Evolutionary conservation across 2,113 vertebrate genomes (phyloP), one percentile per base, ranked within the genome.

Genomic region (Xiphophorus couchianus): DNA sequence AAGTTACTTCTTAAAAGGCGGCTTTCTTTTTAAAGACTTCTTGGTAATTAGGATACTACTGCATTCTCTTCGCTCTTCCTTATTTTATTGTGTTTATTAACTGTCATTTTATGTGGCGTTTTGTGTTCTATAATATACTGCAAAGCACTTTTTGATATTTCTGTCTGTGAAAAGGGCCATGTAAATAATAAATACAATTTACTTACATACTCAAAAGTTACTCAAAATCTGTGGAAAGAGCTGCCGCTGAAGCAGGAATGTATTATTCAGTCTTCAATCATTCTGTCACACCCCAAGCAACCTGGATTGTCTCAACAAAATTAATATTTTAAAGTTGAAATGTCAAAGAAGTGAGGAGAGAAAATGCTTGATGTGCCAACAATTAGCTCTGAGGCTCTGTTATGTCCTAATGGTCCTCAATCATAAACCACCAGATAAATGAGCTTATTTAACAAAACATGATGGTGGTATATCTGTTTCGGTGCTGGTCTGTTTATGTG

Each of bases 311-410:
- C 91, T 63, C 80, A 73, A 86, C 84, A 88, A 91, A 91, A 93
- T 94, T 83, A 88, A 94, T 93, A 92, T 91, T 93, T 93, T 86
- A 86, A 93, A 92, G 90, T 89, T 92, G 92, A 84, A 80, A 82
- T 88, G 92, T 94, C 90, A 93, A 76, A 89, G 83, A 86, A 86
- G 81, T 74, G 66, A 77, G 69, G 39, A 27, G 35, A 65, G 54
- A 73, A 69, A 86, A 77, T 86, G 83, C 78, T 86, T 69, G 70
- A 82, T 71, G 74, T 74, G 81, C 89, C 71, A 86, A 89, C 91
- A 89, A 91, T 92, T 93, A 86, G 91, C 93, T 94, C 83, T 83
- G 85, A 93, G 94, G 93, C 91, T 89, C 88, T 86, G 84, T 73
- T 63, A 76, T 81, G 69, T 88, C 86, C 91, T 92, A 93, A 94